Conservation (phyloP, 2,888 invertebrate species). For the Tineola bisselliella region DNA sequence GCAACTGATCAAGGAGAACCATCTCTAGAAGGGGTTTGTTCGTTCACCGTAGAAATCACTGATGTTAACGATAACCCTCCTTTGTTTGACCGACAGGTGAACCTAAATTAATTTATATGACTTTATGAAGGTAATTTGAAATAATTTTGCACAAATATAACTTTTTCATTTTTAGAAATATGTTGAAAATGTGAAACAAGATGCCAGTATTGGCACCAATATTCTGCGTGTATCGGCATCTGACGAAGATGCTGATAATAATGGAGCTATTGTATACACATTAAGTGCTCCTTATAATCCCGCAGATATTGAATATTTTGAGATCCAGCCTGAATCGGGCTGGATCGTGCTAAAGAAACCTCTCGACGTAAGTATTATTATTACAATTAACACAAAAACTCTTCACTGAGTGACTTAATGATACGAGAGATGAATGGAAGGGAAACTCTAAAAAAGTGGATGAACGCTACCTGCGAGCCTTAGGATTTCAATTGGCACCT, state of each 20-base stretch:
- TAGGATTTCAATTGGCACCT: slow-evolving; percentile 65
- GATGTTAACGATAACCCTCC: slow-evolving; percentile 98
- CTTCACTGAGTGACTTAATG: slow-evolving; percentile 33
- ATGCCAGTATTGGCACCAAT: slow-evolving; percentile 94
- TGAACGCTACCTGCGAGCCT: slow-evolving; percentile 67
- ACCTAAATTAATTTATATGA: slow-evolving; percentile 19
- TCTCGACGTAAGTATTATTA: slow-evolving; percentile 88
- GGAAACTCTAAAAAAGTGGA: slow-evolving; percentile 63
- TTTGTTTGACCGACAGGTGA: slow-evolving; percentile 92
- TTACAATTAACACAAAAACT: slow-evolving; percentile 19
- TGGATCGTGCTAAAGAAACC: slow-evolving; percentile 97
- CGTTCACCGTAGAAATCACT: slow-evolving; percentile 96
- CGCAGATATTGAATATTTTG: slow-evolving; percentile 92
- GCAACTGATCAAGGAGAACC: slow-evolving; percentile 99
- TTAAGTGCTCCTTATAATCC: slow-evolving; percentile 90
- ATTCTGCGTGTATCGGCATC: slow-evolving; percentile 94
- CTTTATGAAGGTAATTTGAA: background rate
- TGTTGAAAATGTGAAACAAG: slow-evolving; percentile 96
- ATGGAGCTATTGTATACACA: slow-evolving; percentile 93
- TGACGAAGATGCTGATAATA: slow-evolving; percentile 96
- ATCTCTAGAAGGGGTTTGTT: slow-evolving; percentile 96
- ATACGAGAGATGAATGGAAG: slow-evolving; percentile 56
- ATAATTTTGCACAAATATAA: background rate
- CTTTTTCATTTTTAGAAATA: slow-evolving; percentile 80
- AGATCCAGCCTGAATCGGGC: slow-evolving; percentile 95